phyloP scores from a whole-genome alignment of 1,140 invertebrate species.

The Limonius californicus region DNA sequence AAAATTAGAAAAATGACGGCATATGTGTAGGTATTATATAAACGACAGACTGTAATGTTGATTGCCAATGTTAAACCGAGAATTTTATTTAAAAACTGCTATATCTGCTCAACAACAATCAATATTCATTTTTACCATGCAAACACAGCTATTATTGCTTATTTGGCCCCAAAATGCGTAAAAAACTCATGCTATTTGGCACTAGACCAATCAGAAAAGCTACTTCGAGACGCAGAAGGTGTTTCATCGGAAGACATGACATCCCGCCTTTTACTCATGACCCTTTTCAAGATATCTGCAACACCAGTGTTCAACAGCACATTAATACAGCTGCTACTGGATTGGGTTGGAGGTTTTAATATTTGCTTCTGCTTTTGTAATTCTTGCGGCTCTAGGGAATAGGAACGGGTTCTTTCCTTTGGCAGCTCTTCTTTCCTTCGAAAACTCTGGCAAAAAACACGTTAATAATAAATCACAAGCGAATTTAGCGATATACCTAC shows the following conservation, averaged over 20 bases:
- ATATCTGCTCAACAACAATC: no score
- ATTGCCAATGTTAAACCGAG: no score
- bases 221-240: slow-evolving; percentile 26
- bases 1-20: no score
- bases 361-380: slow-evolving; percentile 33
- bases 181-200: background rate
- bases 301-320: slow-evolving; percentile 42
- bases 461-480: background rate
- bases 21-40: no score
- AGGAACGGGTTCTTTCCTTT: slow-evolving; percentile 34
- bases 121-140: no score
- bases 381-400: slow-evolving; percentile 33
- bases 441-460: slow-evolving; percentile 21
- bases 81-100: no score
- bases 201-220: slow-evolving; percentile 37
- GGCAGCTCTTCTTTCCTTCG: slow-evolving; percentile 30
- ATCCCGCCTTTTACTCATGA: slow-evolving; percentile 41
- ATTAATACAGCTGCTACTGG: slow-evolving; percentile 44
- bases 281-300: slow-evolving; percentile 43
- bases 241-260: slow-evolving; percentile 34
- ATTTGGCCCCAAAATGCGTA: no score
- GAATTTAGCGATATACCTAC: background rate
- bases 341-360: slow-evolving; percentile 35
- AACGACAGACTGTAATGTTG: no score
- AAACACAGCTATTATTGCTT: no score